A percentile compares a stretch with the other conserved stretches of the same genome.
These are phyloP conservation scores for Enteromius trimaculatus DNA, from an alignment of 2,797 vertebrate genomes.

Conservation along the genomic window DNA sequence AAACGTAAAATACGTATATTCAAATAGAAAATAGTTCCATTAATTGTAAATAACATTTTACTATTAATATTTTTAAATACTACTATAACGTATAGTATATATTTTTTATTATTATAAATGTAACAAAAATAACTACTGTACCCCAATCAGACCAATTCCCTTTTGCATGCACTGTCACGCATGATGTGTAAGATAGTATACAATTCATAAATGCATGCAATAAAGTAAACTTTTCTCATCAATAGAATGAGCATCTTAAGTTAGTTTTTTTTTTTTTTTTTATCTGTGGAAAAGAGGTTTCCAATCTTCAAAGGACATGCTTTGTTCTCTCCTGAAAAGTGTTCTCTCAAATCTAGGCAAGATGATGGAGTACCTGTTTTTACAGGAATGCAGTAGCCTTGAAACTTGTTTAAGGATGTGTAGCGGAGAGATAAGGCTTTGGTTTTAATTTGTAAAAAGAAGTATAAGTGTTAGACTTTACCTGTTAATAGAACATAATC, in stretches of 20 bases:
- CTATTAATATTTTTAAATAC: not conserved
- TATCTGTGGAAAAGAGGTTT: constrained; percentile 5
- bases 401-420: not conserved
- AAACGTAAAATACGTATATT: not conserved
- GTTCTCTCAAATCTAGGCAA: constrained; percentile 26
- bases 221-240: not conserved
- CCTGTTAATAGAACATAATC: not conserved
- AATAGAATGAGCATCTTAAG: not conserved
- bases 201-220: not conserved
- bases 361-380: constrained; percentile 27
- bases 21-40: not conserved
- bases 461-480: not conserved
- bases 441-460: constrained; percentile 15
- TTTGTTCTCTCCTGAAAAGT: constrained; percentile 20
- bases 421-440: constrained; percentile 8
- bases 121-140: not conserved
- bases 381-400: not conserved
- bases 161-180: not conserved
- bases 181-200: not conserved
- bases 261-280: not conserved
- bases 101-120: not conserved
- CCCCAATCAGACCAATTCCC: not conserved
- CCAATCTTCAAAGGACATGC: constrained; percentile 13
- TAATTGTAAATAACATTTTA: not conserved
- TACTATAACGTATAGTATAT: not conserved